Evolutionary conservation across 2,797 vertebrate genomes (phyloP).

Genomic region (Falco novaeseelandiae): DNA sequence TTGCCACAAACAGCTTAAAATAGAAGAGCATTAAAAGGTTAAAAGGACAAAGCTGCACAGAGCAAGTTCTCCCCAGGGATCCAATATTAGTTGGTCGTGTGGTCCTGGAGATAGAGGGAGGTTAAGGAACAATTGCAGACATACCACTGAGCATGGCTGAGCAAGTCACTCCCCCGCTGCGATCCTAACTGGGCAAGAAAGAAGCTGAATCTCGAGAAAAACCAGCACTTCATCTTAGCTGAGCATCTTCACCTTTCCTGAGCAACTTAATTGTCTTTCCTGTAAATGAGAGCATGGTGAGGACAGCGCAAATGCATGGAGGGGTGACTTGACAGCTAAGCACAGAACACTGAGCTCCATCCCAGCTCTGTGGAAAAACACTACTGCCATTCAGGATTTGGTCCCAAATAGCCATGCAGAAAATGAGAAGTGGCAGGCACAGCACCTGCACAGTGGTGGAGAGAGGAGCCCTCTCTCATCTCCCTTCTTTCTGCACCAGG

Average conservation of each 20-base stretch:
- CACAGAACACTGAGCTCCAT: neutral
- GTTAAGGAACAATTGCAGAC: conserved; percentile 23
- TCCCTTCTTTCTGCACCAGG: neutral
- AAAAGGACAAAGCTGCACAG: conserved; percentile 42
- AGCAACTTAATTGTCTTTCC: neutral
- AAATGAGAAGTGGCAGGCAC: neutral
- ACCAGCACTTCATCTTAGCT: neutral
- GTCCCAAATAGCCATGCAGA: neutral
- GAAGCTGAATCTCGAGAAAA: neutral
- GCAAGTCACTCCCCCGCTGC: neutral
- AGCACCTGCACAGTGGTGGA: neutral
- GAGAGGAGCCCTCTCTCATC: neutral
- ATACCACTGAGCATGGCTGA: neutral
- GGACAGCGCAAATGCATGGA: neutral
- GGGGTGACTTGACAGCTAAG: neutral
- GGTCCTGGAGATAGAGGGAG: neutral
- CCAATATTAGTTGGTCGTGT: neutral
- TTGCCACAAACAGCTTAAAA: conserved; percentile 41
- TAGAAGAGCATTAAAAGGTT: conserved; percentile 49
- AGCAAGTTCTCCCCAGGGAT: conserved; percentile 11
- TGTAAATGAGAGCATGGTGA: neutral
- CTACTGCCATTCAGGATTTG: neutral
- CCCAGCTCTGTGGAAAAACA: neutral
- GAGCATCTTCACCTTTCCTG: neutral
- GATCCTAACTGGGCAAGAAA: neutral